phyloP scores from a whole-genome alignment of 1,140 invertebrate genomes.

The Melipona quadrifasciata region DNA sequence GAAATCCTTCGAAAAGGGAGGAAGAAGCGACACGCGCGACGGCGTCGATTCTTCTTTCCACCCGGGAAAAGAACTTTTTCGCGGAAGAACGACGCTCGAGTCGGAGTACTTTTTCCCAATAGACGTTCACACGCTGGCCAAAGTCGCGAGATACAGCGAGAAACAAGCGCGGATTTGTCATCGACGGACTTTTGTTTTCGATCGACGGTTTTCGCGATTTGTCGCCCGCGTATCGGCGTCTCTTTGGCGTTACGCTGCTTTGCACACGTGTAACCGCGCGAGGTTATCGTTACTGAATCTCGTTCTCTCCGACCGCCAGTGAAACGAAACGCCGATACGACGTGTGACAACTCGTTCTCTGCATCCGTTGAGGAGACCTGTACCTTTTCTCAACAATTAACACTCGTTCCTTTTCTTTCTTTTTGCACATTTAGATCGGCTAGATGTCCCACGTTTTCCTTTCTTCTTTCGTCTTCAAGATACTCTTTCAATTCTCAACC shows the following conservation, averaged over 20 bases:
- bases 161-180: too few relatives aligned
- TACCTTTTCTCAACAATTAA: too few relatives aligned
- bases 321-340: slow-evolving; percentile 31
- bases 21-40: not conserved
- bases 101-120: too few relatives aligned
- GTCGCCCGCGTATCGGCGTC: slow-evolving; percentile 4
- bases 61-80: not conserved
- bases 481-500: too few relatives aligned
- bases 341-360: slow-evolving; percentile 1
- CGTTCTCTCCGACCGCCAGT: slow-evolving; percentile 30
- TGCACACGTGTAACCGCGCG: slow-evolving; percentile 34
- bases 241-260: slow-evolving; percentile 18
- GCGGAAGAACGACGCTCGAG: not conserved
- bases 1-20: slow-evolving; percentile 49
- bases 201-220: slow-evolving; percentile 3
- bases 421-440: too few relatives aligned
- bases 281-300: slow-evolving; percentile 49
- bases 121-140: too few relatives aligned
- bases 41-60: not conserved
- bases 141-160: too few relatives aligned
- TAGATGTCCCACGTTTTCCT: too few relatives aligned
- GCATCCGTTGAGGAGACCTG: not conserved
- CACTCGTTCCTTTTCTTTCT: too few relatives aligned
- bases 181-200: too few relatives aligned
- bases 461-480: too few relatives aligned